Conservation (phyloP, 2,113 vertebrate species). For the Malurus elegans region DNA sequence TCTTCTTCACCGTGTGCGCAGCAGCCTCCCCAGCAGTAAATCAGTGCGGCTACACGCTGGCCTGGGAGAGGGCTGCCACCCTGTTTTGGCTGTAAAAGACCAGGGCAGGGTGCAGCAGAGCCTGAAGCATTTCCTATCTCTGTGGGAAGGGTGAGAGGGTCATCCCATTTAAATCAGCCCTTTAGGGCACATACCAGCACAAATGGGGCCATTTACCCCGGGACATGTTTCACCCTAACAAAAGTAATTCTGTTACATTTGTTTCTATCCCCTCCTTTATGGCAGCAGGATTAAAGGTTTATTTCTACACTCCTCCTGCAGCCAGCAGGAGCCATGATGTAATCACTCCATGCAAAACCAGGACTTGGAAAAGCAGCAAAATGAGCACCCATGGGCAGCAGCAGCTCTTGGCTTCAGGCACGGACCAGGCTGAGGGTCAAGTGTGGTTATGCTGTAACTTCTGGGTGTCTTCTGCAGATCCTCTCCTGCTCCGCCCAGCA, state of each 20-base stretch:
- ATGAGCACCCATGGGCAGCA: neutral
- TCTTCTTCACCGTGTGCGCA: rapidly evolving
- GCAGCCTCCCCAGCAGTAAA: neutral
- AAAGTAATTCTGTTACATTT: neutral
- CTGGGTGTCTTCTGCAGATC: neutral
- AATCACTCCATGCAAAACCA: neutral
- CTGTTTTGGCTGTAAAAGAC: neutral
- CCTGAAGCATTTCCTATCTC: neutral
- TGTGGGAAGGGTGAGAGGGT: neutral
- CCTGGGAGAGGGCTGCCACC: neutral
- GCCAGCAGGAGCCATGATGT: neutral
- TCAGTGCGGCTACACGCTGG: rapidly evolving
- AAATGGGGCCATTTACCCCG: neutral
- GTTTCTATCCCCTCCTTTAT: neutral
- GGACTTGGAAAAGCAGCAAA: neutral
- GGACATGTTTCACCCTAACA: neutral
- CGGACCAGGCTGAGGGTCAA: neutral
- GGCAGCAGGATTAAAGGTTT: neutral
- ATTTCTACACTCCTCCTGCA: neutral
- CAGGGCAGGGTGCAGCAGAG: neutral
- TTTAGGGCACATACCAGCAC: too few relatives aligned
- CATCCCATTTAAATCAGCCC: neutral
- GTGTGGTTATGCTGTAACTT: neutral
- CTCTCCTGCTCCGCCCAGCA: rapidly evolving
- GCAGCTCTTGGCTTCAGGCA: neutral